Base-by-base conservation (phyloP, 2,888 invertebrate genomes). In the Eilema griseolum region DNA sequence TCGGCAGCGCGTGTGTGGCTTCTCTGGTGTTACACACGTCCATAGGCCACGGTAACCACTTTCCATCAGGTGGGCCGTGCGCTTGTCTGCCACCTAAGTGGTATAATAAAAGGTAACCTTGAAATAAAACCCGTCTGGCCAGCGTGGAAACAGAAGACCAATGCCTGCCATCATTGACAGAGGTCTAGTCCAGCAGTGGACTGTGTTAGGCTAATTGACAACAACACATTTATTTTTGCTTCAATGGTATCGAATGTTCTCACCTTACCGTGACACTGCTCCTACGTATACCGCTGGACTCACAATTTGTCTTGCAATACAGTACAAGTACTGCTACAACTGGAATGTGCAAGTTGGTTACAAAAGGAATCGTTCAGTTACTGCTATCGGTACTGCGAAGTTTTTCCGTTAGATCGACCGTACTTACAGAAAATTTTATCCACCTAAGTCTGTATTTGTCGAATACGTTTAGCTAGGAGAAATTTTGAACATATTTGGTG, bases 271-370 rank as follows among this genome's bases (percentile, higher is more conserved):
- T 62, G 71, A 78, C 10, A 67, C 10, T 64, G 5, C 2, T 14
- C 52, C 72, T 72, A 79, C 76, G 81, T 81, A 80, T 79, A 83
- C 79, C 70, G 80, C 78, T 75, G 83, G 82, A 83, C 85, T 85
- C 79, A 87, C 87, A 86, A 86, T 87, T 87, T 87, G 86, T 87
- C 87, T 87, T 83, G 80, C 83, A 83, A 83, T 83, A 81, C 79
- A 83, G 79, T 77, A 82, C 82, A 81, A 70, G 77, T 66, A 46
- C 67, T 24, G 20, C 26, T 64, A 24, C 81, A 81, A 80, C 79
- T 77, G 82, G 82, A 85, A 87, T 85, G 87, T 82, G 83, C 86
- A 84, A 87, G 82, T 86, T 84, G 70, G 67, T 75, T 82, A 82
- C 83, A 83, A 86, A 85, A 87, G 83, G 82, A 74, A 84, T 78